A percentile compares a stretch with the other conserved stretches of the same genome.
phyloP scores from a whole-genome alignment of 2,888 invertebrate genomes.

The Leptopterna dolabrata region DNA sequence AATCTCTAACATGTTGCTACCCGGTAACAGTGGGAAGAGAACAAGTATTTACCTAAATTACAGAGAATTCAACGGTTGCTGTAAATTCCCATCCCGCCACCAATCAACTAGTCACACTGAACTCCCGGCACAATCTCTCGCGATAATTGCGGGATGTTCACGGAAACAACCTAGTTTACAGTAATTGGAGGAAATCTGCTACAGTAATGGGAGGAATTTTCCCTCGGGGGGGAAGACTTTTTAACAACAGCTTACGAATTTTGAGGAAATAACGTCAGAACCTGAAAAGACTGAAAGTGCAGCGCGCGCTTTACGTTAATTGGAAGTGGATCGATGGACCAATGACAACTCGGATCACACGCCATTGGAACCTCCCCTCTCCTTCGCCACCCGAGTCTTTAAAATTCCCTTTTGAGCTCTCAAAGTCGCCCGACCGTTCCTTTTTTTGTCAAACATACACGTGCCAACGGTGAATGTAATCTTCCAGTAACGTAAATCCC shows the following conservation, averaged over 20 bases:
- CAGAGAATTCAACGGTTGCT: too few species aligned
- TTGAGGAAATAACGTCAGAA: neutral
- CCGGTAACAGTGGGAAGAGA: too few species aligned
- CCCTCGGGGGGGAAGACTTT: neutral
- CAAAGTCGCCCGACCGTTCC: neutral
- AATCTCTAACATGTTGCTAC: too few species aligned
- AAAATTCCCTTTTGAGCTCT: neutral
- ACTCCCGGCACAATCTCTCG: too few species aligned
- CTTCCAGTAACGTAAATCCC: neutral
- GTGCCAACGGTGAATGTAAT: neutral
- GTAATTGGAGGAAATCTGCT: too few species aligned
- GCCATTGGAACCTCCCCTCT: neutral
- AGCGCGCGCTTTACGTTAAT: conserved; percentile 20
- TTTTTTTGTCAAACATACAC: neutral
- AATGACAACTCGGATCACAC: neutral
- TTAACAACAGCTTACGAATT: neutral
- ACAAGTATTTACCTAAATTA: too few species aligned
- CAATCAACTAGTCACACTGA: too few species aligned
- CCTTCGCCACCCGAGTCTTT: neutral
- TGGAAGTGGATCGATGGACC: conserved; percentile 33
- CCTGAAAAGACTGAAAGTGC: neutral
- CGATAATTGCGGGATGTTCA: too few species aligned
- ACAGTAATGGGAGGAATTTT: neutral
- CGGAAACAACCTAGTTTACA: too few species aligned
- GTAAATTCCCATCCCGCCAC: too few species aligned